Evolutionary conservation across 1,140 invertebrate genomes (phyloP).

Genomic region (Epicauta chinensis): DNA sequence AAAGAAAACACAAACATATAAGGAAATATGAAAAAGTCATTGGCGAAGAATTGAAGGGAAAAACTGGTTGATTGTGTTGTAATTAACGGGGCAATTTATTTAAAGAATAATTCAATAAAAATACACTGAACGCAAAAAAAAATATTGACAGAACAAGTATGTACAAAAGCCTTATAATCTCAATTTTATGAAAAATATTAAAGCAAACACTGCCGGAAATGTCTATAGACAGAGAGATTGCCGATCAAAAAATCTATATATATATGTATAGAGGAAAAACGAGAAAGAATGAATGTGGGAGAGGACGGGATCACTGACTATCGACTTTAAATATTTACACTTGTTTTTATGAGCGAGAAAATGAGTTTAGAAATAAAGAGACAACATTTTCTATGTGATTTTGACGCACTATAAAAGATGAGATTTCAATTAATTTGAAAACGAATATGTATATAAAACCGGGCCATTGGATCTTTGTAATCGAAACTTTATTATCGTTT

Average conservation of each 20-base stretch:
- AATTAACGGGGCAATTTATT: constrained; percentile 14
- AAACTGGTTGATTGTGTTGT: background rate
- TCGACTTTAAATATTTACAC: constrained; percentile 37
- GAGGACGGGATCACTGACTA: constrained; percentile 32
- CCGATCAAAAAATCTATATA: constrained; percentile 30
- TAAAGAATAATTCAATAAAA: constrained; percentile 19
- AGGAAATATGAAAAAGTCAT: no score
- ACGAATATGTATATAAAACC: no score
- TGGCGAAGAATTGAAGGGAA: no score
- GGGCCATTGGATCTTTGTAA: no score
- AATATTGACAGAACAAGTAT: constrained; percentile 34
- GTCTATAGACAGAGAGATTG: constrained; percentile 39
- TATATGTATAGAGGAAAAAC: no score
- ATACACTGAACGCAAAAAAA: constrained; percentile 20
- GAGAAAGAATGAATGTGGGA: constrained; percentile 1
- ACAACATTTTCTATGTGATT: constrained; percentile 4
- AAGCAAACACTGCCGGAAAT: constrained; percentile 35
- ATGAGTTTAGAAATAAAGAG: constrained; percentile 31
- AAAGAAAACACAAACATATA: background rate
- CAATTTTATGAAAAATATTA: constrained; percentile 40
- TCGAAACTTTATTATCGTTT: no score
- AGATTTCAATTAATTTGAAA: constrained; percentile 21
- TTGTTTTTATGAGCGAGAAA: constrained; percentile 31
- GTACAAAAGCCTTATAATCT: constrained; percentile 36
- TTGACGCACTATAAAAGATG: constrained; percentile 3